Evolutionary conservation across 2,888 invertebrate species (phyloP).

Genomic region (Xylophagus ater): DNA sequence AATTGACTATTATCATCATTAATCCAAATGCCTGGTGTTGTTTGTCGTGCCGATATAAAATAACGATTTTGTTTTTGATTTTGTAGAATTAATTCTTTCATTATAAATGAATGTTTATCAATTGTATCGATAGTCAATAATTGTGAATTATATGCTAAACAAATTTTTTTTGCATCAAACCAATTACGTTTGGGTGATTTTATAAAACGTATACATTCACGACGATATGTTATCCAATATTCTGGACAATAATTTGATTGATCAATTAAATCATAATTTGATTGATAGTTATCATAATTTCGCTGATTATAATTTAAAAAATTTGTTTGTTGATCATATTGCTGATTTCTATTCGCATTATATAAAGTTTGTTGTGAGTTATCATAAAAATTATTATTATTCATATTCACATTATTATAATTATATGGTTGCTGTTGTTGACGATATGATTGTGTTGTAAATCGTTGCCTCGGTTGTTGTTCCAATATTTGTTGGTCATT

Average conservation of each 20-base stretch:
- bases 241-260: constrained; percentile 57
- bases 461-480: too few relatives aligned
- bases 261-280: too few relatives aligned
- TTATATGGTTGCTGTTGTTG: too few relatives aligned
- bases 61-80: constrained; percentile 80
- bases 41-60: constrained; percentile 73
- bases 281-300: too few relatives aligned
- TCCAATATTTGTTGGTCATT: too few relatives aligned
- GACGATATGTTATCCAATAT: constrained; percentile 72
- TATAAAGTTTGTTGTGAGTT: too few relatives aligned
- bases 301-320: too few relatives aligned
- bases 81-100: constrained; percentile 65
- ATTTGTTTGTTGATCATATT: too few relatives aligned
- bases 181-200: constrained; percentile 72
- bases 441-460: too few relatives aligned
- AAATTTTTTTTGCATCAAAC: constrained; percentile 72
- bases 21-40: constrained; percentile 63
- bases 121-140: constrained; percentile 65
- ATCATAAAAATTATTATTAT: too few relatives aligned
- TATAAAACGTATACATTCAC: constrained; percentile 81
- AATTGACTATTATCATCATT: constrained; percentile 79
- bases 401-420: too few relatives aligned
- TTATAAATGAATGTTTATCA: constrained; percentile 80
- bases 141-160: constrained; percentile 73
- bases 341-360: too few relatives aligned